phyloP scores from a whole-genome alignment of 2,797 vertebrate genomes.

The Nannoperca australis region DNA sequence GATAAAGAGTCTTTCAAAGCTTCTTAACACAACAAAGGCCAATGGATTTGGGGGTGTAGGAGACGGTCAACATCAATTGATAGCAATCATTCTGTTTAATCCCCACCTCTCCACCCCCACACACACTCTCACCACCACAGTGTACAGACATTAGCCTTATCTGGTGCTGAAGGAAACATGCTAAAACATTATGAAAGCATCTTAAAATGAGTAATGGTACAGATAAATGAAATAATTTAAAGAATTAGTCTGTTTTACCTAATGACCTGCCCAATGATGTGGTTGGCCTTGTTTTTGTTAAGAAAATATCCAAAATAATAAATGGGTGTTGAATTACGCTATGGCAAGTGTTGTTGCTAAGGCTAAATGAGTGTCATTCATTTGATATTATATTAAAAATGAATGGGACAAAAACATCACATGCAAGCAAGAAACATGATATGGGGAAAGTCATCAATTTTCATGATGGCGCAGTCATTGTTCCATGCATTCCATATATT shows the following conservation, averaged over 20 bases:
- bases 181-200: neutral
- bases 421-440: neutral
- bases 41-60: constrained; percentile 41
- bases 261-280: neutral
- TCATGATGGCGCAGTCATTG: neutral
- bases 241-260: neutral
- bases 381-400: constrained; percentile 2
- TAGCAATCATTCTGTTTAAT: constrained; percentile 37
- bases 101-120: neutral
- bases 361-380: neutral
- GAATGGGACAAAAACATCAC: neutral
- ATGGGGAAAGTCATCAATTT: neutral
- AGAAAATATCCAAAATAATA: neutral
- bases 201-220: constrained; percentile 1
- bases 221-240: neutral
- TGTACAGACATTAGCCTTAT: neutral
- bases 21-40: constrained; percentile 65
- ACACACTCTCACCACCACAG: neutral
- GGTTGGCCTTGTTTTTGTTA: neutral
- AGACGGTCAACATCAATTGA: constrained; percentile 58
- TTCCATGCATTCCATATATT: neutral
- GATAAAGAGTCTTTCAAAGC: constrained; percentile 65
- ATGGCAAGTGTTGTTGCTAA: neutral
- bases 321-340: neutral
- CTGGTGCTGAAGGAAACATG: neutral